Evolutionary conservation across 2,888 invertebrate genomes (phyloP).

Genomic region (Pollenia labialis): DNA sequence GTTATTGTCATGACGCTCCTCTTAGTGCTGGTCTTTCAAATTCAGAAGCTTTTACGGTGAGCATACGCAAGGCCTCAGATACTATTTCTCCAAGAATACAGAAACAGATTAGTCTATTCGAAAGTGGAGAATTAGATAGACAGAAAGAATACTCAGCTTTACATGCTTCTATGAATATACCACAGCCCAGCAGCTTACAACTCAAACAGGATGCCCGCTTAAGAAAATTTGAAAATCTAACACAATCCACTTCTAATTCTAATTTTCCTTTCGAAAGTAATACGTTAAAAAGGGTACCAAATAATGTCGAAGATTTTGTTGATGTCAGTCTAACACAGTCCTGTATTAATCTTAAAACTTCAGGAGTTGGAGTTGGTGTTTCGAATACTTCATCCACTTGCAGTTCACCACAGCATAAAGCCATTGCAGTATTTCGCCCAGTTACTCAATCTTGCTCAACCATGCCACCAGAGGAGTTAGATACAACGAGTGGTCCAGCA

Average conservation of each 20-base stretch:
- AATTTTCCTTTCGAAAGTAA: slow-evolving; percentile 83
- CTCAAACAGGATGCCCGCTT: slow-evolving; percentile 80
- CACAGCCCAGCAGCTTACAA: slow-evolving; percentile 77
- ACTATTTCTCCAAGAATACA: slow-evolving; percentile 81
- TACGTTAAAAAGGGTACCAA: slow-evolving; percentile 78
- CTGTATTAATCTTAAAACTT: slow-evolving; percentile 80
- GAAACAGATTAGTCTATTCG: slow-evolving; percentile 83
- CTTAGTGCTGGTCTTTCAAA: slow-evolving; percentile 69
- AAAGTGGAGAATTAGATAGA: slow-evolving; percentile 77
- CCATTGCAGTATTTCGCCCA: slow-evolving; percentile 52
- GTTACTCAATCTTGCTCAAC: slow-evolving; percentile 59
- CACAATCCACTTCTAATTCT: slow-evolving; percentile 82
- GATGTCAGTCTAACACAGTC: slow-evolving; percentile 79
- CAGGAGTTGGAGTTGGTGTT: slow-evolving; percentile 50
- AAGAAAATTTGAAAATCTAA: slow-evolving; percentile 81
- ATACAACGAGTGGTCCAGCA: slow-evolving; percentile 67
- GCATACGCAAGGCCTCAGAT: slow-evolving; percentile 79
- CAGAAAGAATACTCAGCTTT: slow-evolving; percentile 72
- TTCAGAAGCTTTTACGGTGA: slow-evolving; percentile 67
- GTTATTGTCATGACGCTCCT: slow-evolving; percentile 61
- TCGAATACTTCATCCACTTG: slow-evolving; percentile 65
- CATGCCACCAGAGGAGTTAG: slow-evolving; percentile 44
- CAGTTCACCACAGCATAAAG: slow-evolving; percentile 77
- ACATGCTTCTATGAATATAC: slow-evolving; percentile 80
- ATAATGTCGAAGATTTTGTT: slow-evolving; percentile 77